Percentiles rank a stretch among this genome's conserved stretches.
Conservation (phyloP, 2,113 vertebrate species). For the Tapirus terrestris region DNA sequence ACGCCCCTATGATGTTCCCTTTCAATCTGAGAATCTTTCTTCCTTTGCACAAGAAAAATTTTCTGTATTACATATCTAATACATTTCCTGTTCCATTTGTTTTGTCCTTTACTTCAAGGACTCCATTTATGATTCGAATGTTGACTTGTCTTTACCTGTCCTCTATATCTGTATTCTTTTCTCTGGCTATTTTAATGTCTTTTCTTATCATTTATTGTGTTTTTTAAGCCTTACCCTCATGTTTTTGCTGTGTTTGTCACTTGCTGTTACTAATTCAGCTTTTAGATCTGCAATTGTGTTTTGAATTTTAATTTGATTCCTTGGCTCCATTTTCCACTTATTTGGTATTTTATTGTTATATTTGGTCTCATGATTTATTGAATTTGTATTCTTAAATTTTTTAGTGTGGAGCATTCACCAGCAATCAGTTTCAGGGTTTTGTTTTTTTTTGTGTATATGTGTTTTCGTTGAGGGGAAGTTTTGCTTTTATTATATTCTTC, state of each 20-base stretch:
- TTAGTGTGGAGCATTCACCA: neutral
- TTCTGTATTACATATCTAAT: neutral
- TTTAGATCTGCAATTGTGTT: neutral
- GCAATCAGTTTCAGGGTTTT: neutral
- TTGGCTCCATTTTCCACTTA: neutral
- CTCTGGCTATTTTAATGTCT: neutral
- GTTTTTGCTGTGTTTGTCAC: neutral
- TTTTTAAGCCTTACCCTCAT: neutral
- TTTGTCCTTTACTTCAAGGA: neutral
- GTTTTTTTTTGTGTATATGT: neutral
- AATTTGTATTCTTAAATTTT: neutral
- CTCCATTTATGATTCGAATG: neutral
- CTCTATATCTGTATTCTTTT: neutral
- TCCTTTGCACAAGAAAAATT: neutral
- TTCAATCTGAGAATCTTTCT: neutral
- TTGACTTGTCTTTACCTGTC: neutral
- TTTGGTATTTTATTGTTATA: neutral
- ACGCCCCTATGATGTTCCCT: neutral
- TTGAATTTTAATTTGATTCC: neutral
- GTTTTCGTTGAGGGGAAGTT: neutral
- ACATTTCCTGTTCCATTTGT: neutral
- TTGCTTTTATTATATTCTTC: neutral
- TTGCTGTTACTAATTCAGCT: neutral
- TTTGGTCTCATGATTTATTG: neutral
- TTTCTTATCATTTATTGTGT: neutral